Percentiles rank a stretch among this genome's conserved stretches.
Evolutionary conservation across 2,888 invertebrate genomes (phyloP).

Genomic region (Macrophya annulata): DNA sequence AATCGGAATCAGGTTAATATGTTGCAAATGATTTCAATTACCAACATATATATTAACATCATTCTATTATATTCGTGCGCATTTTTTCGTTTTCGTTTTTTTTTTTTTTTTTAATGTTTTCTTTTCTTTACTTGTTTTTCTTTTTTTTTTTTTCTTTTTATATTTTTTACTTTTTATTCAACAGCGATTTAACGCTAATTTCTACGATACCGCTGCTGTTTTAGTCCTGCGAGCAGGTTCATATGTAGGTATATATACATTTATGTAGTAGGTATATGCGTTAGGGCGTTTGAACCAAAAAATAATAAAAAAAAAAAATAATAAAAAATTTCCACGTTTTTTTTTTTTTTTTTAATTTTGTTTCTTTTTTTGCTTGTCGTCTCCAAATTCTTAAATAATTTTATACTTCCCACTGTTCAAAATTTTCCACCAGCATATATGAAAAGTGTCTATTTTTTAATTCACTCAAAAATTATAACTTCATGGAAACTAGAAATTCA

Average conservation of each 20-base stretch:
- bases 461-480: background rate
- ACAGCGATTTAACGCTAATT: background rate
- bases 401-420: background rate
- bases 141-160: background rate
- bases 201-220: background rate
- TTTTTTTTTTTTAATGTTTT: background rate
- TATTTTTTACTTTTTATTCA: background rate
- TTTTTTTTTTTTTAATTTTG: too few species aligned
- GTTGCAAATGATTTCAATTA: too few species aligned
- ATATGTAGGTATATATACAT: constrained; percentile 28
- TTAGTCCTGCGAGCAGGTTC: background rate
- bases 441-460: background rate
- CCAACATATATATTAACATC: too few species aligned
- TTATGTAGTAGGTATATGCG: background rate
- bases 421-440: background rate
- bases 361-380: background rate
- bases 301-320: background rate
- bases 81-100: background rate
- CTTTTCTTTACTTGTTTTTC: background rate
- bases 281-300: background rate
- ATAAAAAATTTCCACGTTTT: too few species aligned
- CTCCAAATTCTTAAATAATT: background rate
- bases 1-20: constrained; percentile 9
- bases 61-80: too few species aligned
- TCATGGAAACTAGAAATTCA: too few species aligned